A percentile compares a stretch with the other conserved stretches of the same genome.
These are phyloP conservation scores for Argyrosomus regius DNA, from an alignment of 2,797 vertebrate species.

Conservation along the genomic window DNA sequence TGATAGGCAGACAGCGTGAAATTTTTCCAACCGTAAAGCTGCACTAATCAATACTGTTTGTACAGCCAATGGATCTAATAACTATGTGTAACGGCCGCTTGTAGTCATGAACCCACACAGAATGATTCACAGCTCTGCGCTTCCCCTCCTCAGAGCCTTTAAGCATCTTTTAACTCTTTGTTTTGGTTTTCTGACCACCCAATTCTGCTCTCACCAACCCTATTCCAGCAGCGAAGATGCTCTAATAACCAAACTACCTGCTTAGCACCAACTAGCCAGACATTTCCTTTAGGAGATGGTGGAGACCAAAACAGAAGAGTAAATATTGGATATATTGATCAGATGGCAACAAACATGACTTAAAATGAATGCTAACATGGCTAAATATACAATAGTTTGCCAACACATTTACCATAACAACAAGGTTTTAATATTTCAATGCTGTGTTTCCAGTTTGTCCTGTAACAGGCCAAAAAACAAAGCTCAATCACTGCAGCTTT, in stretches of 20 bases:
- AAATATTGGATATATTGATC: not conserved
- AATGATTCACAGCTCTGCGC: not conserved
- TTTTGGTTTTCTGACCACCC: not conserved
- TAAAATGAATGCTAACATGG: not conserved
- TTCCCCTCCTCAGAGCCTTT: not conserved
- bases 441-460: not conserved
- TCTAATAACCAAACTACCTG: not conserved
- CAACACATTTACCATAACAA: not conserved
- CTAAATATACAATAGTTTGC: not conserved
- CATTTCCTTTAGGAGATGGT: not conserved
- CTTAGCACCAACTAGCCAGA: not conserved
- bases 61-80: not conserved
- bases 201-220: not conserved
- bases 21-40: not conserved
- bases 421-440: not conserved
- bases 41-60: not conserved
- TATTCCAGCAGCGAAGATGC: not conserved
- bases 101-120: not conserved
- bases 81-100: not conserved
- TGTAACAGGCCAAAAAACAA: not conserved
- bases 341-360: not conserved
- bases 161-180: not conserved
- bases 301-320: conserved; percentile 18
- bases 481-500: not conserved
- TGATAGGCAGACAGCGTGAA: not conserved